phyloP scores from a whole-genome alignment of 2,797 vertebrate genomes.

The Acestrorhynchus altus region DNA sequence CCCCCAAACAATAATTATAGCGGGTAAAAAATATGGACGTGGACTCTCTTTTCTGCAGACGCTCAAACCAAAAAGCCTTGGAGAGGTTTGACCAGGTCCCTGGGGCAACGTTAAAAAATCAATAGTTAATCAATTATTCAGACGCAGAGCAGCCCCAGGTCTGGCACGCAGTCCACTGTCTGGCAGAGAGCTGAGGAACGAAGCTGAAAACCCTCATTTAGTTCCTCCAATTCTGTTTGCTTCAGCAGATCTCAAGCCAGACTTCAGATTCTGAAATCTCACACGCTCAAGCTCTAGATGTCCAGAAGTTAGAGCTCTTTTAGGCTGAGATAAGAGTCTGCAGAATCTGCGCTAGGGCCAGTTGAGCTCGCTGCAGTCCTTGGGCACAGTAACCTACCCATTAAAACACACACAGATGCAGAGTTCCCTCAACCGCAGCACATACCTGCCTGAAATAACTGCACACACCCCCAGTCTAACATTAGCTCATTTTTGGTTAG shows the following conservation, averaged over 20 bases:
- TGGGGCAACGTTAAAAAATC: constrained; percentile 31
- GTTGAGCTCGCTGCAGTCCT: background rate
- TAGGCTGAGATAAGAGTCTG: constrained; percentile 20
- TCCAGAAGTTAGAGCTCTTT: background rate
- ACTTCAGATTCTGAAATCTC: background rate
- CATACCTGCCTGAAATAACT: constrained; percentile 21
- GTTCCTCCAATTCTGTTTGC: background rate
- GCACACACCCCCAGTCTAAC: constrained; percentile 1
- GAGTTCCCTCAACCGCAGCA: constrained; percentile 13
- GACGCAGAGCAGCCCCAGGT: constrained; percentile 6
- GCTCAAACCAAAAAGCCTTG: constrained; percentile 23
- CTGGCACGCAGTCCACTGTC: constrained; percentile 18
- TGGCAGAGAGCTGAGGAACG: constrained; percentile 5
- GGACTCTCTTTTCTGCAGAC: constrained; percentile 29
- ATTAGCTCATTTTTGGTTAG: background rate
- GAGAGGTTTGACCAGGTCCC: constrained; percentile 27
- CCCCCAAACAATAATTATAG: constrained; percentile 44
- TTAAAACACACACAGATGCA: constrained; percentile 4
- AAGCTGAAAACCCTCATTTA: background rate
- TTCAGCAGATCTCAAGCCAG: constrained; percentile 7
- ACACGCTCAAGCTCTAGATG: background rate
- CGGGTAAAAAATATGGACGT: constrained; percentile 29
- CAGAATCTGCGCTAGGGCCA: constrained; percentile 9
- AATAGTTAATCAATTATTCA: constrained; percentile 50
- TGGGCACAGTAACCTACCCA: background rate